Evolutionary conservation across 2,113 vertebrate species (phyloP), one percentile per base, ranked within the genome.

Genomic region (Chitala chitala): DNA sequence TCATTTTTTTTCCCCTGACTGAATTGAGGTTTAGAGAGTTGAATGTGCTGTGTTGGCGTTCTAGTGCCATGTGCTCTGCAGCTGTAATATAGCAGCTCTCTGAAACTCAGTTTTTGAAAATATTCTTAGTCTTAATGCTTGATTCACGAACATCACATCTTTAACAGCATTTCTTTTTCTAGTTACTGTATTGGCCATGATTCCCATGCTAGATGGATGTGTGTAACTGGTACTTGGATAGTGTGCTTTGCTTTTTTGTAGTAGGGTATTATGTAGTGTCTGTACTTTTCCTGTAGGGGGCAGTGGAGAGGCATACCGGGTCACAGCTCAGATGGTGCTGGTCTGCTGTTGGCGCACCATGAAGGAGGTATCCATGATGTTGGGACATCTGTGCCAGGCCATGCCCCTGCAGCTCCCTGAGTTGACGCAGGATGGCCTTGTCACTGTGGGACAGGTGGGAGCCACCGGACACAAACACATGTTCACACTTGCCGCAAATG

Each of bases 311-410:
- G 77, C 80, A 53, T 94, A 93, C 87, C 90, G 94, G 1, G 93
- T 97, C 81, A 98, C 95, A 0, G 96, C 96, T 78, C 96, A 98
- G 76, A 97, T 96, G 94, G 94, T 98, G 68, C 89, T 98, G 77
- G 93, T 98, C 0, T 99, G 95, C 78, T 98, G 96, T 81, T 99
- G 97, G 97, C 90, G 96, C 85, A 97, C 92, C 77, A 96, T 98
- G 96, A 98, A 98, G 88, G 97, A 98, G 84, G 92, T 96, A 22
- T 92, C 95, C 79, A 89, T 98, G 83, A 91, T 98, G 65, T 79
- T 98, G 4, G 96, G 96, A 38, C 89, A 92, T 0, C 82, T 97
- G 78, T 98, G 95, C 84, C 94, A 95, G 79, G 91, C 89, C 78
- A 81, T 98, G 4, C 93, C 94, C 38, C 77, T 90, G n/a, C 82